Base-by-base conservation (phyloP, 37 sponge, comb jelly and placozoan species). In the Axinella damicornis region DNA sequence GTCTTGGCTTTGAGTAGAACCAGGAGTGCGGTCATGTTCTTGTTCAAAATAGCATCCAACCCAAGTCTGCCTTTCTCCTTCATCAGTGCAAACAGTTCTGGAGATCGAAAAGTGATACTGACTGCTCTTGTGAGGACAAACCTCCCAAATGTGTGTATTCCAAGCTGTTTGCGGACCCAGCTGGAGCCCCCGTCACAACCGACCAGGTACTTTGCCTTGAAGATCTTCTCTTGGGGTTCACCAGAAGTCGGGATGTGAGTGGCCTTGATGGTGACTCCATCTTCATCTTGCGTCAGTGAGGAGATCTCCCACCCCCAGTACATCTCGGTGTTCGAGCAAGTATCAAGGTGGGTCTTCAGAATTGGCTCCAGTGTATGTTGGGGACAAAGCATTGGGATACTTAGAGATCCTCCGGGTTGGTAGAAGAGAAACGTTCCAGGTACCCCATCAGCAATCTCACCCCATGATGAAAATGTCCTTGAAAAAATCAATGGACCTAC, bases 141-240 rank as follows among this genome's bases (percentile, higher is more conserved):
- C 28, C 85, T 34, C 19, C 95, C 95, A 82, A 62, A 80, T 20
- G 77, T 80, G 25, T 91, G 95, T 0, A 91, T 31, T 18, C 78
- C 69, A 31, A 94, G 63, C 59, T 63, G 34, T 53, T 85, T 91
- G 15, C 95, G 76, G 2, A 81, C 64, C 24, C 34, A 52, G 57
- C 95, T 94, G 39, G 63, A 72, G 9, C 88, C 91, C 53, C 93
- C 93, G 69, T 92, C 93, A 70, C 89, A 88, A 27, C 77, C 93
- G 27, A 92, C 82, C 30, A 84, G 32, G 52, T 81, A 92, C 24
- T 66, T 46, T 27, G 82, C 93, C 36, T 21, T 79, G 54, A 92
- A 37, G 27, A 67, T 65, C 56, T 83, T 72, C 71, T 82, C 83
- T 31, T 55, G 33, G 19, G 30, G 20, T 15, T 22, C 63, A 16